Conservation (phyloP, 2,113 vertebrate genomes). For the Atractosteus spatula region DNA sequence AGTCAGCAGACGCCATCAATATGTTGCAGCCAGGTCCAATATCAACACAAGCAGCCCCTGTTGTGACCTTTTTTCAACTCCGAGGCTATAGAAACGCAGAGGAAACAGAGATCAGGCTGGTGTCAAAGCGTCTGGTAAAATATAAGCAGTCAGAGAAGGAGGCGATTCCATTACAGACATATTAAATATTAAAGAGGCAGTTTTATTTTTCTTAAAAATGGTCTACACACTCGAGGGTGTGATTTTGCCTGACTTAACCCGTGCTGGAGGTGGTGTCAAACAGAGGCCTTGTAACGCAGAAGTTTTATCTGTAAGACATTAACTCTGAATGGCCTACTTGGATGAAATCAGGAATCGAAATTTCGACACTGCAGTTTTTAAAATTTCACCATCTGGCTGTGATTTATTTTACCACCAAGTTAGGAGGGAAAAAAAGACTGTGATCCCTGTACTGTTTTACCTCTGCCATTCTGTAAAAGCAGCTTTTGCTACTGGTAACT, state of each 20-base stretch:
- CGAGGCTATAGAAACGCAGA: constrained; percentile 36
- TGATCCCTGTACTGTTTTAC: too few relatives aligned
- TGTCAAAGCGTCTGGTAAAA: constrained; percentile 47
- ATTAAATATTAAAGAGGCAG: constrained; percentile 49
- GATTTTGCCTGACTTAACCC: constrained; percentile 12
- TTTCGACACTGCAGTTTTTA: constrained; percentile 35
- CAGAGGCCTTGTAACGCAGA: constrained; percentile 8
- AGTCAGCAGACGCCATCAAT: constrained; percentile 40
- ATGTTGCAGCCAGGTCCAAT: constrained; percentile 44
- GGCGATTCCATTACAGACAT: constrained; percentile 42
- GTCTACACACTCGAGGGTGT: constrained; percentile 27
- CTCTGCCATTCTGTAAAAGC: too few relatives aligned
- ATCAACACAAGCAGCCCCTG: constrained; percentile 57
- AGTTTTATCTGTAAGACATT: constrained; percentile 17
- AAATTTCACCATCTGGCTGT: constrained; percentile 27
- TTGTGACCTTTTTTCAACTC: constrained; percentile 43
- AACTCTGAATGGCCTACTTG: not conserved
- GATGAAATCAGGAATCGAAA: constrained; percentile 19
- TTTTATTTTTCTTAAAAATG: constrained; percentile 17
- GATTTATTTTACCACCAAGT: not conserved
- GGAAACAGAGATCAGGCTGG: constrained; percentile 41
- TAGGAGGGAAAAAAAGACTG: too few relatives aligned
- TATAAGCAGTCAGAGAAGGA: constrained; percentile 42
- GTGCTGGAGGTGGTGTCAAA: not conserved
- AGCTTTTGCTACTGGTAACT: too few relatives aligned